phyloP scores from a whole-genome alignment of 2,797 vertebrate genomes.

The Oreochromis mossambicus region DNA sequence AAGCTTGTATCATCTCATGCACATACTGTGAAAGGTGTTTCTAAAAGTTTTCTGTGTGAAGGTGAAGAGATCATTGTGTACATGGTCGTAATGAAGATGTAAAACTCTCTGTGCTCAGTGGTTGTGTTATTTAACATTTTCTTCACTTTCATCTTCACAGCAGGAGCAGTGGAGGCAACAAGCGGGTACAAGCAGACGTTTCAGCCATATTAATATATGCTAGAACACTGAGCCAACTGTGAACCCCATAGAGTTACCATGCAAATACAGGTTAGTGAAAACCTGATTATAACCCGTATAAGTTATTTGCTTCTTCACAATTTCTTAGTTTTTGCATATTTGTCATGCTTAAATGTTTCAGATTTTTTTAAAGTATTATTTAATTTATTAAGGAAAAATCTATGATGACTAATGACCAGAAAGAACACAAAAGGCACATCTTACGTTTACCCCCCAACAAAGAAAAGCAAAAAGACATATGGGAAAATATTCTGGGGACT shows the following conservation, averaged over 20 bases:
- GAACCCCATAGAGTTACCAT: background rate
- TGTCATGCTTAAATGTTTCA: background rate
- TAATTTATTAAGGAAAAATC: background rate
- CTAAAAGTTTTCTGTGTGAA: background rate
- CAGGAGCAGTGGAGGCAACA: background rate
- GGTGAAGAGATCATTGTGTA: background rate
- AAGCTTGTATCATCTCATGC: background rate
- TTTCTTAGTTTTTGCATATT: background rate
- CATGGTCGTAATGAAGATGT: background rate
- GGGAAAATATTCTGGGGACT: background rate
- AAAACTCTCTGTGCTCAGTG: background rate
- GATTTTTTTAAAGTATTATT: background rate
- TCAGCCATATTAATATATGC: background rate
- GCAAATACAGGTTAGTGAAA: background rate
- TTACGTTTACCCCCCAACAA: rapidly evolving
- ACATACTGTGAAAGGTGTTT: background rate
- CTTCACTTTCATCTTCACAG: background rate
- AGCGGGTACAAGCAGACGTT: background rate
- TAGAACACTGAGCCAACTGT: background rate
- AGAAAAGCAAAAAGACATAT: background rate
- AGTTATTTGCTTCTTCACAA: background rate
- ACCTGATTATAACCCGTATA: background rate
- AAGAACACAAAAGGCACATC: background rate
- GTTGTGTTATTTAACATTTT: background rate
- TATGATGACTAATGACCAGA: background rate